These are phyloP conservation scores for Echinops telfairi DNA, from an alignment of 2,113 vertebrate species.

Conservation along the genomic window DNA sequence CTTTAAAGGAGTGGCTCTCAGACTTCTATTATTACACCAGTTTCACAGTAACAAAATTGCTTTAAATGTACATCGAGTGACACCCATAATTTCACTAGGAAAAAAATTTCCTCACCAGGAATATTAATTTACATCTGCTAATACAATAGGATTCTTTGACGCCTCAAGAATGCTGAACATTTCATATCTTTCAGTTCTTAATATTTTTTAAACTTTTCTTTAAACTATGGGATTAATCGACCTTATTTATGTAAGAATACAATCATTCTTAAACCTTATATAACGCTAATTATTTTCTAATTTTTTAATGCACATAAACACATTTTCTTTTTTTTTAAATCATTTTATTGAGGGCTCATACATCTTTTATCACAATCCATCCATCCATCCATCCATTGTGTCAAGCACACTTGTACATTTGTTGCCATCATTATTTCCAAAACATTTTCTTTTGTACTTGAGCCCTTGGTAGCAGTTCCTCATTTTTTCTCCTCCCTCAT, in stretches of 20 bases:
- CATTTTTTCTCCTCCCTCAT: too few species aligned
- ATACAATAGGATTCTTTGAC: background rate
- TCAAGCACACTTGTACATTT: background rate
- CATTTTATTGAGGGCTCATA: too few species aligned
- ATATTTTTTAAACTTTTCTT: background rate
- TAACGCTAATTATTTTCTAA: constrained; percentile 15
- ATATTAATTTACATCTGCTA: constrained; percentile 24
- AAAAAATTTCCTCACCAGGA: constrained; percentile 15
- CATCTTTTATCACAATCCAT: too few species aligned
- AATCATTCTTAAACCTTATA: constrained; percentile 16
- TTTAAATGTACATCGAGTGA: constrained; percentile 11
- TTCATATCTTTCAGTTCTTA: constrained; percentile 26
- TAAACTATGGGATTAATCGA: constrained; percentile 1
- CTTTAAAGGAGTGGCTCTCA: constrained; percentile 17
- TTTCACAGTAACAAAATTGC: constrained; percentile 40
- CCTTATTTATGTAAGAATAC: constrained; percentile 17
- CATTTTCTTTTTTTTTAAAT: background rate
- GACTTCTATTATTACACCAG: background rate
- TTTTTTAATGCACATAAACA: constrained; percentile 5
- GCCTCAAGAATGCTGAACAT: background rate
- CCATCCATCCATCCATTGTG: too few species aligned
- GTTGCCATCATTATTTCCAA: too few species aligned
- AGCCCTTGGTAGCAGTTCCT: too few species aligned
- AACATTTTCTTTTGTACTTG: too few species aligned
- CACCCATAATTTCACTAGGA: constrained; percentile 5